Evolutionary conservation across 2,113 vertebrate species (phyloP), one percentile per base, ranked within the genome.

Genomic region (Ovibos moschatus): DNA sequence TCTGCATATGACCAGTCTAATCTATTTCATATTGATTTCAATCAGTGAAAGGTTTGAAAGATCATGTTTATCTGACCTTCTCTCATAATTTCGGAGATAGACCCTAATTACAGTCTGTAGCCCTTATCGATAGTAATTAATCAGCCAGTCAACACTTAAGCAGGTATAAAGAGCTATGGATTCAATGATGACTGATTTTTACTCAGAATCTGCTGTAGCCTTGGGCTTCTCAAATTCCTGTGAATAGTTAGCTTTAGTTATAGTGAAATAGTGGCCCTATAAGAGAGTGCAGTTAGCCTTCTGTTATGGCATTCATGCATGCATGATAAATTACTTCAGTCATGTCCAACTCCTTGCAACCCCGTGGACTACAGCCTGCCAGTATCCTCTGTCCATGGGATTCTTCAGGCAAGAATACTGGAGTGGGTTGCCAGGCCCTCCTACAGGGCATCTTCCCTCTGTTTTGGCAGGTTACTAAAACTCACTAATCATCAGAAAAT

Each of bases 401-500:
- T 25, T 74, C 71, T 76, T 43, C 36, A 40, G 36, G 23, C 12
- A 43, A 27, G 36, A 76, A 43, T 43, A 76, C 21, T 43, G 40
- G 23, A 76, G 12, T 76, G 40, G 23, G 23, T 43, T 76, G 36
- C 71, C 9, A 7, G 40, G 40, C 71, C 71, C 40, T 76, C 3
- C 40, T 76, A 7, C 71, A 76, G 71, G 40, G 12, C 40, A 76
- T 43, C 12, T 76, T 43, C 27, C 5, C 87, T 89, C 40, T 67
- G 19, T 78, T 87, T 62, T 27, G 51, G 23, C 6, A 92, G 6
- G 36, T 89, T 92, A 96, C n/a, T 76, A 64, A 94, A 86, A 90
- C 57, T 43, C n/a, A 79, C 78, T 93, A 83, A 97, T 94, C 50
- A 89, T 40, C 67, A 83, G 76, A 91, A 96, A 96, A 89, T 13